Evolutionary conservation across 1,140 invertebrate genomes (phyloP).

Genomic region (Drosophila arawakana): DNA sequence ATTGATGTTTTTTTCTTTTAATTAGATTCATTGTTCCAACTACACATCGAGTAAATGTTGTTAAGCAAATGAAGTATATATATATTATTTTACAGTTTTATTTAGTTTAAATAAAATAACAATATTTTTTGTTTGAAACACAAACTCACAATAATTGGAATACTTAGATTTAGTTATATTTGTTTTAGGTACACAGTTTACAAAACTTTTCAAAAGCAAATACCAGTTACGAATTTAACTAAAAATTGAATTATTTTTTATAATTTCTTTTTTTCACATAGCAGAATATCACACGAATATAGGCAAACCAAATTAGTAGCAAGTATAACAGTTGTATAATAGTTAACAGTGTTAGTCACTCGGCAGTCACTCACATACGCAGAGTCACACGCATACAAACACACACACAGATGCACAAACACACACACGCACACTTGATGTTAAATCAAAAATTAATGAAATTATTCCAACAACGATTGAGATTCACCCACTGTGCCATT

Average conservation of each 20-base stretch:
- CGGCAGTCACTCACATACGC: not conserved
- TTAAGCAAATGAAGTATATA: slow-evolving; percentile 24
- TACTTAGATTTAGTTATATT: slow-evolving; percentile 56
- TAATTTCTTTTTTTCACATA: slow-evolving; percentile 44
- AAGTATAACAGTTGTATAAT: slow-evolving; percentile 70
- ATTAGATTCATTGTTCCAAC: slow-evolving; percentile 35
- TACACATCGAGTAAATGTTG: slow-evolving; percentile 61
- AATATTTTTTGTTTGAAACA: slow-evolving; percentile 57
- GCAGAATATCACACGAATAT: slow-evolving; percentile 78
- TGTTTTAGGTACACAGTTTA: slow-evolving; percentile 75
- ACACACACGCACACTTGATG: slow-evolving; percentile 2
- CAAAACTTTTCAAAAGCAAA: slow-evolving; percentile 70
- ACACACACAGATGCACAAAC: not conserved
- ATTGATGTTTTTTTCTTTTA: slow-evolving; percentile 16
- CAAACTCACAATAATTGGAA: slow-evolving; percentile 60
- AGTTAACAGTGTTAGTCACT: slow-evolving; percentile 55
- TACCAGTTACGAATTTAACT: slow-evolving; percentile 47
- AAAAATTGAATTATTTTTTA: slow-evolving; percentile 31
- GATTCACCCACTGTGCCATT: slow-evolving; percentile 61
- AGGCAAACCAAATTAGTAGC: slow-evolving; percentile 63
- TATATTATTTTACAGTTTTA: slow-evolving; percentile 37
- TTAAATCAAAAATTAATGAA: not conserved
- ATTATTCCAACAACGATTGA: slow-evolving; percentile 61
- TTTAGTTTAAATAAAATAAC: slow-evolving; percentile 55
- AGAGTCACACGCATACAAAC: not conserved